These are phyloP conservation scores for Gallinago media DNA, from an alignment of 2,113 vertebrate genomes.

Conservation along the genomic window DNA sequence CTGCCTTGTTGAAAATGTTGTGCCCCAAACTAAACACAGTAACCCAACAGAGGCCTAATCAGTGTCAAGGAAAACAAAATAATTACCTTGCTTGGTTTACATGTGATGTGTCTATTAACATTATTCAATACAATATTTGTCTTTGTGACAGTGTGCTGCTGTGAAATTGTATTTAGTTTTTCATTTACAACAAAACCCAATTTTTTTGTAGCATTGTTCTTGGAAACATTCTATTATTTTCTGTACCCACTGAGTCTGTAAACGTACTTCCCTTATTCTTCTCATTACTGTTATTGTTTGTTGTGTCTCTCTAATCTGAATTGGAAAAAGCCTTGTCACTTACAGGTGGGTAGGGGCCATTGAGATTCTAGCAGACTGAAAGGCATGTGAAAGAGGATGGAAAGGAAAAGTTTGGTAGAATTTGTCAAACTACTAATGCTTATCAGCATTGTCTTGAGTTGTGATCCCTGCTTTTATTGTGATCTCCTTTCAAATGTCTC, in stretches of 20 bases:
- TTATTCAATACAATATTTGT: constrained; percentile 41
- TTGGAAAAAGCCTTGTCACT: neutral
- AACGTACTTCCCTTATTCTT: neutral
- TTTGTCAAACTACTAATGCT: neutral
- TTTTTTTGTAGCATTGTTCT: neutral
- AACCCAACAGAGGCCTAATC: constrained; percentile 38
- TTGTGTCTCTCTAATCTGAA: neutral
- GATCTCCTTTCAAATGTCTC: neutral
- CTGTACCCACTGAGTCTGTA: neutral
- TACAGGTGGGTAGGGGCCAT: neutral
- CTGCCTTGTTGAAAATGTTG: constrained; percentile 25
- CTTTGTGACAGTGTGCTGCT: constrained; percentile 20
- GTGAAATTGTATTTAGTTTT: constrained; percentile 59
- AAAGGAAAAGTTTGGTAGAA: neutral
- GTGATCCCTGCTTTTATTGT: neutral
- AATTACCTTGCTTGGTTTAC: constrained; percentile 59
- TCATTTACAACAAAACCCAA: neutral
- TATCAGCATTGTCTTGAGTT: neutral
- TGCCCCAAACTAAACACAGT: neutral
- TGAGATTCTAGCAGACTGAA: neutral
- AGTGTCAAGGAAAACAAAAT: constrained; percentile 39
- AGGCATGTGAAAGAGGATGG: neutral
- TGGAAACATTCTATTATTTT: neutral
- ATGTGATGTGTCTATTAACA: constrained; percentile 38
- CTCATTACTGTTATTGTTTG: neutral